Conservation (phyloP, 1,140 invertebrate species). For the Amyelois transitella region DNA sequence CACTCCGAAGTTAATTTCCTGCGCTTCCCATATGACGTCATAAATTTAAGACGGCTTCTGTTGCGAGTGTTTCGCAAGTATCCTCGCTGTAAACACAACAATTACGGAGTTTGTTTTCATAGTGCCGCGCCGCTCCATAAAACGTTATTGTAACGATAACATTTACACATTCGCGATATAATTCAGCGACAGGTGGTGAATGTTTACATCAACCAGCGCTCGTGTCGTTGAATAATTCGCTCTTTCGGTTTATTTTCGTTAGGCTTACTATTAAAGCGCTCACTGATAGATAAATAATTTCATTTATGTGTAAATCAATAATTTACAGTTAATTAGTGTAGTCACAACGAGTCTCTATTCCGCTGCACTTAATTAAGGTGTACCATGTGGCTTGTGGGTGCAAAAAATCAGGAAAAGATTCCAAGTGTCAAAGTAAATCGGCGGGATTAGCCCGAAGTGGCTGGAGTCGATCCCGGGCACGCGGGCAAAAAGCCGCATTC, state of each 20-base stretch:
- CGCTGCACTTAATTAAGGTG: conserved; percentile 56
- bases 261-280: conserved; percentile 33
- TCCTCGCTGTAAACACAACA: conserved; percentile 37
- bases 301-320: background rate
- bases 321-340: conserved; percentile 12
- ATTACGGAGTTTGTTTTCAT: conserved; percentile 38
- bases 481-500: conserved; percentile 63
- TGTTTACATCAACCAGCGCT: conserved; percentile 25
- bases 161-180: conserved; percentile 41
- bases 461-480: conserved; percentile 20
- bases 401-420: conserved; percentile 62
- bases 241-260: conserved; percentile 53
- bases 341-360: conserved; percentile 35
- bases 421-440: conserved; percentile 66
- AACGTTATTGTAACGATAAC: conserved; percentile 21
- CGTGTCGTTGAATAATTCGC: conserved; percentile 40
- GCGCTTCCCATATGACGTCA: conserved; percentile 21
- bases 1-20: conserved; percentile 36
- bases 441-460: conserved; percentile 37
- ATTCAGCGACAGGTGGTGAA: conserved; percentile 43
- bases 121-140: conserved; percentile 1
- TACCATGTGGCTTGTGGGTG: conserved; percentile 51
- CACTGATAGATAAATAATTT: conserved; percentile 6
- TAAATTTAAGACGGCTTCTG: conserved; percentile 23
- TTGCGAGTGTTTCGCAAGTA: conserved; percentile 15